These are phyloP conservation scores for Stercorarius parasiticus DNA, from an alignment of 2,113 vertebrate species.

Conservation along the genomic window DNA sequence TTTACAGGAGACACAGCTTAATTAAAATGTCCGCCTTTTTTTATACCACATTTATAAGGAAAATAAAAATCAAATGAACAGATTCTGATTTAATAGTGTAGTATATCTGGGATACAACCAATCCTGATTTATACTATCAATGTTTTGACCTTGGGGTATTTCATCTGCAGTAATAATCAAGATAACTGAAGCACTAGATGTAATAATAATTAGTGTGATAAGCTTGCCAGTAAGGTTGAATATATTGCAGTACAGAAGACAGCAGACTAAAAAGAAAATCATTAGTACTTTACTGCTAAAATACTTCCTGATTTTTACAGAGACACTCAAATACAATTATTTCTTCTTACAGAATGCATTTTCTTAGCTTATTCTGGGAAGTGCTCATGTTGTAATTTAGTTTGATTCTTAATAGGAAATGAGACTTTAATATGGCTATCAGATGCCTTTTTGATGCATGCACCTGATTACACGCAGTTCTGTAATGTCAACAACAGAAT, in stretches of 20 bases:
- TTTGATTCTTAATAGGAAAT: slow-evolving; percentile 72
- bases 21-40: slow-evolving; percentile 17
- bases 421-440: slow-evolving; percentile 66
- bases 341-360: slow-evolving; percentile 66
- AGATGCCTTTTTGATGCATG: slow-evolving; percentile 71
- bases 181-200: slow-evolving; percentile 67
- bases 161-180: slow-evolving; percentile 57
- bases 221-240: slow-evolving; percentile 57
- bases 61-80: slow-evolving; percentile 25
- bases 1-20: background rate
- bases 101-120: background rate
- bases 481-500: slow-evolving; percentile 60
- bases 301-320: slow-evolving; percentile 69
- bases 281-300: slow-evolving; percentile 57
- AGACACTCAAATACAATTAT: slow-evolving; percentile 70
- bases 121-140: slow-evolving; percentile 41
- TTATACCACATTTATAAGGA: background rate
- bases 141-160: slow-evolving; percentile 69
- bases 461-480: slow-evolving; percentile 57
- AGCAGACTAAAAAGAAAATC: slow-evolving; percentile 52
- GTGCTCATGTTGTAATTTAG: slow-evolving; percentile 64
- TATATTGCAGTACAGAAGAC: slow-evolving; percentile 45
- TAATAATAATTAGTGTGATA: slow-evolving; percentile 73
- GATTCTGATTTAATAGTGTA: background rate
- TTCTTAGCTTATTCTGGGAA: slow-evolving; percentile 65